Base-by-base conservation (phyloP, 2,888 invertebrate species). In the Caenorhabditis wallacei region DNA sequence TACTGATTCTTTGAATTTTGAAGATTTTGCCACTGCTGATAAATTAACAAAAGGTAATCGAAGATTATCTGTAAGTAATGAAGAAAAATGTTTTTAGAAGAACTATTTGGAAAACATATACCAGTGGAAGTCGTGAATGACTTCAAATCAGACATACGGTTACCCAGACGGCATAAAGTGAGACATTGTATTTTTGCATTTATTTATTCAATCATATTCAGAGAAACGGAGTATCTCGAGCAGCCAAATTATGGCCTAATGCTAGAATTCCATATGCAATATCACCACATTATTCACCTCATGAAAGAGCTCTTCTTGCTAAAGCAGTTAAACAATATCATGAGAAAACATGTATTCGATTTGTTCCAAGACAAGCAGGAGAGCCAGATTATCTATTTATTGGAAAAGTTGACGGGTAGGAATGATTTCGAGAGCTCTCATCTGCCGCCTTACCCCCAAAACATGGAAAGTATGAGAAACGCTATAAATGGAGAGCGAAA, bases 301-400 rank as follows among this genome's bases (percentile, higher is more conserved):
- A 91, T 56, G 92, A 92, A 72, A 78, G 92, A 22, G 92, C 92
- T 11, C 86, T 92, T 43, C 81, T 92, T 26, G 92, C 92, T 0
- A 84, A 90, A 48, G 92, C 92, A 20, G 90, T 92, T 7, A 91
- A 92, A 79, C 89, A 90, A 89, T 92, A 92, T 81, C 92, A 92
- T 81, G 90, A 91, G 64, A 90, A 91, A 81, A 92, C 92, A 2
- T 92, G 92, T 81, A 88, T 92, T 30, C 87, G 91, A 46, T 92
- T 92, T 85, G 89, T 90, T 16, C 92, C 92, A 0, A 64, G 90
- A 68, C 80, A 87, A 11, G 71, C 86, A 2, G 90, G 88, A 13
- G 91, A 91, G 76, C 83, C 89, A 13, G 91, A 91, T 78, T 91
- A 91, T 71, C 70, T 91, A 20, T 91, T 91, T 80, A 90, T 91